A percentile compares a stretch with the other conserved stretches of the same genome.
phyloP scores from a whole-genome alignment of 2,888 invertebrate genomes.

The Xestia sexstrigata region DNA sequence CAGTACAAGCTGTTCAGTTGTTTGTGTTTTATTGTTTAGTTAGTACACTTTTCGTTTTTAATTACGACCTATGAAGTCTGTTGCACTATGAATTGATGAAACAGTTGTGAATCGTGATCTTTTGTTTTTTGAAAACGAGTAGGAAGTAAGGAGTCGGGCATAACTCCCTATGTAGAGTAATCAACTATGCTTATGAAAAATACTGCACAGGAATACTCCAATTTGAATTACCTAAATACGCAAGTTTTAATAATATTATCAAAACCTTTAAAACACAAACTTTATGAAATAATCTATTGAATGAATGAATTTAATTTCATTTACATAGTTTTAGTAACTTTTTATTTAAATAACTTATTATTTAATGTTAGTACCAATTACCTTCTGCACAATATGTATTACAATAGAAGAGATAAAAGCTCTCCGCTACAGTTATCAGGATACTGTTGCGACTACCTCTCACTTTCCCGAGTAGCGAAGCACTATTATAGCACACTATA shows the following conservation, averaged over 20 bases:
- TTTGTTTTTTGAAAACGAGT: no score
- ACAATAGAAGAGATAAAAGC: not conserved
- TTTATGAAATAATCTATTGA: not conserved
- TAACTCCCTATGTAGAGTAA: not conserved
- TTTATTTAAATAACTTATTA: no score
- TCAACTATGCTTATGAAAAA: not conserved
- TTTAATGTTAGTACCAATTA: not conserved
- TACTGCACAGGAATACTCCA: not conserved
- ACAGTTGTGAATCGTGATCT: no score
- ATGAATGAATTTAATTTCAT: not conserved
- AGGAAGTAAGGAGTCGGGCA: no score
- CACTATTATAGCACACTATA: not conserved
- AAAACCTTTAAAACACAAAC: not conserved
- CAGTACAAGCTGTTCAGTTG: no score
- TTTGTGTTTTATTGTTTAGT: not conserved
- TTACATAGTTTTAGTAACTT: no score
- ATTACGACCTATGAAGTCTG: not conserved
- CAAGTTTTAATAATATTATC: not conserved
- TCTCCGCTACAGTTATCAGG: not conserved
- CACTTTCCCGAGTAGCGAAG: not conserved
- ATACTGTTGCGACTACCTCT: no score
- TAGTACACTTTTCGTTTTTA: not conserved
- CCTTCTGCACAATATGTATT: no score
- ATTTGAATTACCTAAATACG: not conserved
- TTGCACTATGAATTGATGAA: not conserved